A percentile compares a stretch with the other conserved stretches of the same genome.
phyloP scores from a whole-genome alignment of 2,113 vertebrate species.

The Pogonocichla stellata region DNA sequence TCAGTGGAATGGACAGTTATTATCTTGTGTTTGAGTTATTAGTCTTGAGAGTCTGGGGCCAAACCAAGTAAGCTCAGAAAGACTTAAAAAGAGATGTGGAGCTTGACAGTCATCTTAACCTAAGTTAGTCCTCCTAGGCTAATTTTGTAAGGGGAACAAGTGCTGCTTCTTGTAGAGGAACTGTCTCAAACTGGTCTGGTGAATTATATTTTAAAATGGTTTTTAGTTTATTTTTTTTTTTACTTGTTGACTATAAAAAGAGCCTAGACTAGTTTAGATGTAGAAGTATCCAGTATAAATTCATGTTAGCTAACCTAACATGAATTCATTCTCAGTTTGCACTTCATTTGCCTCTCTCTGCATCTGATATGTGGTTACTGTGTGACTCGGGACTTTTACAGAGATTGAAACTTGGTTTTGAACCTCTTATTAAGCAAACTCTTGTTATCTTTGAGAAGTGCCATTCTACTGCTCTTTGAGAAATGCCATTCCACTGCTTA shows the following conservation, averaged over 20 bases:
- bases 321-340: not conserved
- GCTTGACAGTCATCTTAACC: not conserved
- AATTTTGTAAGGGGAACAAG: not conserved
- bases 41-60: not conserved
- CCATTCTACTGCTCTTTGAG: not conserved
- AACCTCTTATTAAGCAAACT: not conserved
- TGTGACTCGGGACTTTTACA: not conserved
- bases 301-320: not conserved
- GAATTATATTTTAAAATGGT: not conserved
- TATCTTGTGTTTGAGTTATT: not conserved
- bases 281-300: not conserved
- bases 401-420: not conserved
- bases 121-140: not conserved
- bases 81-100: fast-evolving
- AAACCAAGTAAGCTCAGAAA: not conserved
- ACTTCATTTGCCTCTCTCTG: not conserved
- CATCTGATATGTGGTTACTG: not conserved
- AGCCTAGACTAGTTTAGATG: not conserved
- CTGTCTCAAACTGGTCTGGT: not conserved
- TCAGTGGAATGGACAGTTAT: not conserved
- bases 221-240: not conserved
- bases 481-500: not conserved
- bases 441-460: not conserved
- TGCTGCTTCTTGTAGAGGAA: not conserved
- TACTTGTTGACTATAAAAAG: not conserved